Evolutionary conservation across 1,140 invertebrate genomes (phyloP).

Genomic region (Drosophila neocordata): DNA sequence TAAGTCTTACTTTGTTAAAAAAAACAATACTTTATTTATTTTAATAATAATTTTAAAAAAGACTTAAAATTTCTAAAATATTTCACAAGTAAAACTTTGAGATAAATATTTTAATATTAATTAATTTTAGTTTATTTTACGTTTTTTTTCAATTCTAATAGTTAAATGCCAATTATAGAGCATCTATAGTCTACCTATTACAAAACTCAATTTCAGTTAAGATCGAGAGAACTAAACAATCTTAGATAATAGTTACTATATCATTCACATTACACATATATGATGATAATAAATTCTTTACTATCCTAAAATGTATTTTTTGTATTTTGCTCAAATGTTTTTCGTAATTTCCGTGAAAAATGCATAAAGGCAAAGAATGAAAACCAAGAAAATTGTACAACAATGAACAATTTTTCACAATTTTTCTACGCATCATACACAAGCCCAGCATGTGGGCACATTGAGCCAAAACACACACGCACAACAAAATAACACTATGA

Average conservation of each 20-base stretch:
- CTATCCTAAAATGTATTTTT: conserved; percentile 38
- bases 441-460: conserved; percentile 73
- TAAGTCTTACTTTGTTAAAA: no score
- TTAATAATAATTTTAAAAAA: no score
- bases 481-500: background rate
- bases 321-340: no score
- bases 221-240: background rate
- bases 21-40: no score
- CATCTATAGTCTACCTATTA: no score
- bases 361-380: conserved; percentile 53
- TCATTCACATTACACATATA: conserved; percentile 6
- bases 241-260: background rate
- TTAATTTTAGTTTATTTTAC: no score
- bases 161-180: no score
- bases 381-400: conserved; percentile 62
- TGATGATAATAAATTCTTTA: background rate
- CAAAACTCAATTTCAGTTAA: no score
- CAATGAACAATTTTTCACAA: conserved; percentile 57
- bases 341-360: conserved; percentile 68
- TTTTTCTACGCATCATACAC: conserved; percentile 46
- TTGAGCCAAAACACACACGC: conserved; percentile 37
- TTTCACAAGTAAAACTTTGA: no score
- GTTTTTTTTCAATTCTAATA: no score
- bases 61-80: no score
- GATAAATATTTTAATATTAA: no score